phyloP scores from a whole-genome alignment of 1,140 invertebrate genomes.

The Heliconius melpomene region DNA sequence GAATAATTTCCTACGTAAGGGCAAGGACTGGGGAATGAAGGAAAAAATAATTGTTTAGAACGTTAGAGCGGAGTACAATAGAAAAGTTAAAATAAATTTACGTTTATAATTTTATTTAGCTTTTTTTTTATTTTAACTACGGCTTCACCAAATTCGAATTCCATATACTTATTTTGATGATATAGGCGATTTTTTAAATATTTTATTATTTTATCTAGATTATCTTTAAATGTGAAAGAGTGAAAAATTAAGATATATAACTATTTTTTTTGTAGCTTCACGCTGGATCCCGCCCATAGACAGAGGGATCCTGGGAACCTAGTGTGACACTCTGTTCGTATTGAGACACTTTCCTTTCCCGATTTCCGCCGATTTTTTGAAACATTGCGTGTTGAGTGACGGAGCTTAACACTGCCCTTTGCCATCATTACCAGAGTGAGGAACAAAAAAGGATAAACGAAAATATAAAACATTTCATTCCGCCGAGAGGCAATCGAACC shows the following conservation, averaged over 20 bases:
- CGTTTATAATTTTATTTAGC: background rate
- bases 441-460: background rate
- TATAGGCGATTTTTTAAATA: no score
- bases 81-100: background rate
- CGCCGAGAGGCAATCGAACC: background rate
- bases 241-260: no score
- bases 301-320: background rate
- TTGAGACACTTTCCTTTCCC: background rate
- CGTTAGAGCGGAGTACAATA: background rate
- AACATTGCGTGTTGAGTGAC: no score
- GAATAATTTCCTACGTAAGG: background rate
- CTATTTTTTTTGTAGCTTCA: background rate
- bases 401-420: background rate
- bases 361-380: no score
- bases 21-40: background rate
- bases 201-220: no score
- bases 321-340: background rate
- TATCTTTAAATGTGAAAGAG: no score
- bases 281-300: background rate
- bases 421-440: background rate
- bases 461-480: background rate
- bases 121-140: background rate
- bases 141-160: no score
- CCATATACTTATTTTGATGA: no score
- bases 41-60: constrained; percentile 6